Evolutionary conservation across 2,797 vertebrate species (phyloP), one percentile per base, ranked within the genome.

Genomic region (Acrocephalus scirpaceus): DNA sequence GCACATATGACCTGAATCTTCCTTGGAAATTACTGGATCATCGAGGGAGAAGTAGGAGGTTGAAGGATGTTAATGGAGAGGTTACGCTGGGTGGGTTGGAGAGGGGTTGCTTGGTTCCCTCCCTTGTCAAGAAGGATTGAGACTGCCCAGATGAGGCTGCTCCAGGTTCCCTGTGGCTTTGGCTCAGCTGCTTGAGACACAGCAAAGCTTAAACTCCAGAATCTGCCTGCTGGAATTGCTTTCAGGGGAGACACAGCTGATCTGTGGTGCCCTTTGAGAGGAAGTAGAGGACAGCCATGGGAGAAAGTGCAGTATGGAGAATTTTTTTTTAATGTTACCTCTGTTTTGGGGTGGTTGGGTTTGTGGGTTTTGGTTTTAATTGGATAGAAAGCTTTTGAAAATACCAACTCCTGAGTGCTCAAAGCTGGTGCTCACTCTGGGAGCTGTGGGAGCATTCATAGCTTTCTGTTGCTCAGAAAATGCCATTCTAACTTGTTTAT

Each of bases 31-130:
- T 67, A 22, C 23, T 44, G 82, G 13, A 40, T 38, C 3, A 1
- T 27, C 1, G 5, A 51, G 60, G 50, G 38, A 27, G 27, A 20
- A 76, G 42, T 1, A 23, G 47, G 36, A 54, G 56, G 26, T 13
- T 19, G 32, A 66, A 54, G 67, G 56, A 17, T 58, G 44, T 50
- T 60, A n/a, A 10, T 13, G 30, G 72, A 19, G 53, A 32, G 50
- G 15, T 76, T 70, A 3, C 0, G 0, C 3, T 40, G 48, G 7
- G n/a, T 7, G 61, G 38, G 16, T 45, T 75, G 60, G 12, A 76
- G 47, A 32, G 32, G 30, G 10, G 18, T 45, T 36, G 10, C 27
- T 53, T 65, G 4, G 4, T 61, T 88, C 27, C 26, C 5, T 70
- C 70, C 27, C 56, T 21, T 16, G n/a, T 19, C 60, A 20, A 5